These are phyloP conservation scores for Sebastes melanostomus DNA, from an alignment of 2,797 vertebrate species.

Conservation along the genomic window DNA sequence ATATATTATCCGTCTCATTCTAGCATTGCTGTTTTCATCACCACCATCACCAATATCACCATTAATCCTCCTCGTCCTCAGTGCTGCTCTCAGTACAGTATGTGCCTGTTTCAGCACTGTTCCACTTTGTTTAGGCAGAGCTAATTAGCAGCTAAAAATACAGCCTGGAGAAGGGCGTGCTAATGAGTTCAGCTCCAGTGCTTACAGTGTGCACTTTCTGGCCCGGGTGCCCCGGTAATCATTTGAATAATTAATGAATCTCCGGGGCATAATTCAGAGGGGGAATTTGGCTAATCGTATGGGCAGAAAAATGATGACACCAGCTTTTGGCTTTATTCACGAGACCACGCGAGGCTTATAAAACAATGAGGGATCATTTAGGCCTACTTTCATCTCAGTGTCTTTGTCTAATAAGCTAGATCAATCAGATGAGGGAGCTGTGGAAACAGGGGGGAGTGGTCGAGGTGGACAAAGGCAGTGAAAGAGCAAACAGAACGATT, in stretches of 20 bases:
- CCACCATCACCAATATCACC: not conserved
- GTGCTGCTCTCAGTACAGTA: not conserved
- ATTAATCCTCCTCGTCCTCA: not conserved
- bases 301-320: slow-evolving; percentile 43
- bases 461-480: not conserved
- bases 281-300: slow-evolving; percentile 34
- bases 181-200: slow-evolving; percentile 69
- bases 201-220: slow-evolving; percentile 63
- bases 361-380: slow-evolving; percentile 40
- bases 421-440: slow-evolving; percentile 20
- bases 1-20: not conserved
- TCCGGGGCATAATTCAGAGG: slow-evolving; percentile 50
- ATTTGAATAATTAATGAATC: slow-evolving; percentile 73
- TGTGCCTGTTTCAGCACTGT: slow-evolving; percentile 19
- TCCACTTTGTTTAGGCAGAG: slow-evolving; percentile 44
- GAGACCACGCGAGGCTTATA: slow-evolving; percentile 12
- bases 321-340: slow-evolving; percentile 30
- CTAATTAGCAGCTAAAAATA: slow-evolving; percentile 71
- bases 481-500: not conserved
- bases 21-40: not conserved
- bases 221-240: slow-evolving; percentile 57
- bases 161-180: slow-evolving; percentile 54
- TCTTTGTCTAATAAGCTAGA: slow-evolving; percentile 40
- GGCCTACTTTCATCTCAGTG: slow-evolving; percentile 23
- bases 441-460: not conserved